Conservation (phyloP, 2,797 vertebrate species). For the Gadopsis marmoratus region DNA sequence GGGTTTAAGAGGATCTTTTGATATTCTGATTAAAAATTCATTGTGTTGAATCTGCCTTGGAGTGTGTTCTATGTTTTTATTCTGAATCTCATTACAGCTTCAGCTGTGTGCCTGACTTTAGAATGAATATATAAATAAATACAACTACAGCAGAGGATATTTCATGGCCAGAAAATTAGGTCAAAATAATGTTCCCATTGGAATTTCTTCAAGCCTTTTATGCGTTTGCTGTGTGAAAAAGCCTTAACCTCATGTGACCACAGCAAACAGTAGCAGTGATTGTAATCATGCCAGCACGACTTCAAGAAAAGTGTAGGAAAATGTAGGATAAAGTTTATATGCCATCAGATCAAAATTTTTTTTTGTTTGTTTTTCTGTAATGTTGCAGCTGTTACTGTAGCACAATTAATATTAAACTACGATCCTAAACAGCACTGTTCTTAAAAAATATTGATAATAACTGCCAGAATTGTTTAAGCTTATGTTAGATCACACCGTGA, state of each 20-base stretch:
- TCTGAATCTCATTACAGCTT: slow-evolving; percentile 76
- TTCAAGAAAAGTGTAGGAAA: slow-evolving; percentile 4
- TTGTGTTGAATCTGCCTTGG: slow-evolving; percentile 82
- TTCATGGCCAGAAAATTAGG: slow-evolving; percentile 74
- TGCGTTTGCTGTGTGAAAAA: slow-evolving; percentile 50
- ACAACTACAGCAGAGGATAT: slow-evolving; percentile 56
- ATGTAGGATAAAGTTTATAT: slow-evolving; percentile 4
- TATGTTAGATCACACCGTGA: slow-evolving; percentile 11
- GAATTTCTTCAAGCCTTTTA: slow-evolving; percentile 41
- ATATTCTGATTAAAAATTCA: slow-evolving; percentile 85
- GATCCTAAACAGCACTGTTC: background rate
- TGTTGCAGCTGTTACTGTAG: slow-evolving; percentile 18
- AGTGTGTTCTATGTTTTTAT: slow-evolving; percentile 74
- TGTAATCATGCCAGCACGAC: slow-evolving; percentile 19
- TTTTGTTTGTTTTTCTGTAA: background rate
- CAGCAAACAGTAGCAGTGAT: slow-evolving; percentile 21
- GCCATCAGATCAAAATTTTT: background rate
- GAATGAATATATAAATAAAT: slow-evolving; percentile 51
- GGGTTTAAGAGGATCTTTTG: slow-evolving; percentile 81
- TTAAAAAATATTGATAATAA: slow-evolving; percentile 6
- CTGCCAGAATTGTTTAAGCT: slow-evolving; percentile 11
- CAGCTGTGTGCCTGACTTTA: slow-evolving; percentile 52
- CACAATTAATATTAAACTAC: slow-evolving; percentile 2
- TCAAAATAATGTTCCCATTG: slow-evolving; percentile 72
- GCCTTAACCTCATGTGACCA: slow-evolving; percentile 31